A percentile compares a stretch with the other conserved stretches of the same genome.
These are phyloP conservation scores for Gadus macrocephalus DNA, from an alignment of 2,113 vertebrate genomes.

Conservation along the genomic window DNA sequence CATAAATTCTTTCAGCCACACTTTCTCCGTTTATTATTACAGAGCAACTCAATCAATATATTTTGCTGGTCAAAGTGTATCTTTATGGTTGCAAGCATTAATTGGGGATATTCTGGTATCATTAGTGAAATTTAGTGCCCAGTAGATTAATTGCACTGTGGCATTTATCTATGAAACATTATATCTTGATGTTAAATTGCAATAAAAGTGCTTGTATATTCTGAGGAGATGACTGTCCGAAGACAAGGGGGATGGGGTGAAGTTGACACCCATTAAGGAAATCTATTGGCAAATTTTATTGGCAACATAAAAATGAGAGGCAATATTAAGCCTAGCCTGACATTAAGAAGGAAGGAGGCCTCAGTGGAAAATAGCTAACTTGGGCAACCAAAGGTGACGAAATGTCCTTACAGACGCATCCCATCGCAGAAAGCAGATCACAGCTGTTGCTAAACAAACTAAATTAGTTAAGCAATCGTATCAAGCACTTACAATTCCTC, in stretches of 20 bases:
- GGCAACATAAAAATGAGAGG: constrained; percentile 73
- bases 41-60: constrained; percentile 48
- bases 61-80: constrained; percentile 58
- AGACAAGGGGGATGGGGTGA: constrained; percentile 59
- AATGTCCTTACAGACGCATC: constrained; percentile 69
- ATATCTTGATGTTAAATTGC: constrained; percentile 77
- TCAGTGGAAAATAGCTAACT: constrained; percentile 76
- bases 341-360: constrained; percentile 70
- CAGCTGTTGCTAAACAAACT: constrained; percentile 19
- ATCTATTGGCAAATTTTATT: constrained; percentile 65
- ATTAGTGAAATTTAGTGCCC: constrained; percentile 74
- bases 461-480: constrained; percentile 5
- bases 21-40: constrained; percentile 41
- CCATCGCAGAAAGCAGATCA: constrained; percentile 4
- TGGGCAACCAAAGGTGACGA: constrained; percentile 78
- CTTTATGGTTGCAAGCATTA: constrained; percentile 71
- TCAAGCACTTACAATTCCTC: not conserved
- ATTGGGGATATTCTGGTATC: constrained; percentile 73
- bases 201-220: constrained; percentile 74
- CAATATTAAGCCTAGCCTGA: constrained; percentile 71
- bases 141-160: constrained; percentile 66
- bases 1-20: constrained; percentile 45
- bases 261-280: constrained; percentile 76
- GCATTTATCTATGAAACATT: constrained; percentile 78
- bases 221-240: constrained; percentile 64